Percentiles rank a stretch among this genome's conserved stretches.
These are phyloP conservation scores for Lepidurus couesii DNA, from an alignment of 1,140 invertebrate species.

Conservation along the genomic window DNA sequence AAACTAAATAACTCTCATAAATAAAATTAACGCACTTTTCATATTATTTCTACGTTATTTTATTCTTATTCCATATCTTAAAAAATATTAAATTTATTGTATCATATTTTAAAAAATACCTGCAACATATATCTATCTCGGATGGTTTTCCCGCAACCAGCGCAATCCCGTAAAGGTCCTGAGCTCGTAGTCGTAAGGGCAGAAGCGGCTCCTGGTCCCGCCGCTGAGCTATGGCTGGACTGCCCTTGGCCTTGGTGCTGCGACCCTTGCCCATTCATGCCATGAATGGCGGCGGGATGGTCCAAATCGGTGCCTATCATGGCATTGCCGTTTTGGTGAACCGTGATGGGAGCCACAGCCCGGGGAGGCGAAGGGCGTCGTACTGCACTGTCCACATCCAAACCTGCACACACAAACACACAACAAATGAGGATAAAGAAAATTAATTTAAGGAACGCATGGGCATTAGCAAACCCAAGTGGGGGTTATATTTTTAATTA, in stretches of 20 bases:
- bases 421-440: neutral
- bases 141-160: slow-evolving; percentile 49
- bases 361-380: slow-evolving; percentile 3
- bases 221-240: neutral
- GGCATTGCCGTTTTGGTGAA: slow-evolving; percentile 4
- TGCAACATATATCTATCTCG: slow-evolving; percentile 45
- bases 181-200: neutral
- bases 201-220: too few species aligned
- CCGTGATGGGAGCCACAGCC: neutral
- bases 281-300: neutral
- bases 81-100: too few species aligned
- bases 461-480: neutral
- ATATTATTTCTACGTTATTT: too few species aligned
- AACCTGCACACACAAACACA: neutral
- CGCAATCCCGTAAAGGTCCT: slow-evolving; percentile 39
- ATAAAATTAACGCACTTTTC: too few species aligned
- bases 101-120: slow-evolving; percentile 32
- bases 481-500: neutral
- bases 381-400: slow-evolving; percentile 14
- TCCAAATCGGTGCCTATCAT: slow-evolving; percentile 15
- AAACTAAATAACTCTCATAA: neutral
- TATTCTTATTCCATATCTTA: neutral
- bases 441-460: too few species aligned
- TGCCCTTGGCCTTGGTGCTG: neutral
- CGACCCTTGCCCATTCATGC: neutral